Base-by-base conservation (phyloP, 2,888 invertebrate species). In the Lymantria dispar region DNA sequence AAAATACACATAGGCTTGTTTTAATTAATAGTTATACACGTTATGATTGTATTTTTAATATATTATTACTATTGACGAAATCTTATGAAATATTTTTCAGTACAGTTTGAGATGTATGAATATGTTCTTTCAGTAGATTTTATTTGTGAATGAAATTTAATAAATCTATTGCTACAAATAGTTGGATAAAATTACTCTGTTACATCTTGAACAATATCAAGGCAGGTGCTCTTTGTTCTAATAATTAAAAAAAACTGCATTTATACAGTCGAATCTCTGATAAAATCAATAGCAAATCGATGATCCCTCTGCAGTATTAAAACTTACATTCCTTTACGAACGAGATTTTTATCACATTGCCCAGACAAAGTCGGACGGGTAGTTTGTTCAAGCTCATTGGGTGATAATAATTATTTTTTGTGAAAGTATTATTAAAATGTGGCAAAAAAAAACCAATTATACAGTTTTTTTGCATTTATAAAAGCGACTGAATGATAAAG, bases 311-410 rank as follows among this genome's bases (percentile, higher is more conserved):
- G 79, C 85, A 87, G 85, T 87, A 87, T 87, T 88, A 85, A 40
- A 79, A 82, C 80, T 74, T 82, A 78, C 90, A 89, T 90, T 91
- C 90, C 90, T 89, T 88, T 60, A 74, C 82, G 80, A 85, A 83
- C 76, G 85, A 85, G 83, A 60, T 66, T 81, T 42, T 82, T 22
- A 5, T 80, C 67, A 70, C 64, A 79, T 77, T 80, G 71, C 76
- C 73, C 61, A 47, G 80, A 80, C 81, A 57, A 70, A 74, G 82
- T 84, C 78, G 70, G 66, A 67, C 57, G 58, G 60, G 74, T 74
- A 63, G 70, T 70, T 74, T 76, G 70, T 72, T 75, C 77, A 82
- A 42, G 9, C 82, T 87, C 80, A 85, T 87, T 87, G 84, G 84
- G 87, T 88, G 88, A 89, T 88, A 80, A 73, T 83, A 76, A 78